phyloP scores from a whole-genome alignment of 2,797 vertebrate genomes.

The Huso huso region DNA sequence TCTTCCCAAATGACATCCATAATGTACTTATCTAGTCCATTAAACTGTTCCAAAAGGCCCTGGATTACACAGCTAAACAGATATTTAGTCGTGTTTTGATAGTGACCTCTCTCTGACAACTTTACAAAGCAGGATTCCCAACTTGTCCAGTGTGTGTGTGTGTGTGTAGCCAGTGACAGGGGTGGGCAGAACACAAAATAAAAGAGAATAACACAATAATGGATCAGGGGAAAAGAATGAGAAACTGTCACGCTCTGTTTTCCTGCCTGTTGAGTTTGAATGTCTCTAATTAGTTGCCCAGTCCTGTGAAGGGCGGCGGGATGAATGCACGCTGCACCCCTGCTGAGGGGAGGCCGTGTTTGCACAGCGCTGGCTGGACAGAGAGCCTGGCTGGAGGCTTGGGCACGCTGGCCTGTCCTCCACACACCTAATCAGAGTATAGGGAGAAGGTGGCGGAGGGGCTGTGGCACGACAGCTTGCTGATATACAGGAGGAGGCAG shows the following conservation, averaged over 20 bases:
- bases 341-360: conserved; percentile 1
- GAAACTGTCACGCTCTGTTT: conserved; percentile 68
- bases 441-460: conserved; percentile 32
- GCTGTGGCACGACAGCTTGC: conserved; percentile 29
- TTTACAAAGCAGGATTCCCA: conserved; percentile 39
- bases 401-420: background rate
- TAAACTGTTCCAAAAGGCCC: conserved; percentile 45
- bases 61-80: conserved; percentile 49
- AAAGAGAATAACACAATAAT: conserved; percentile 19
- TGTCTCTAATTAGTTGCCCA: conserved; percentile 67
- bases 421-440: conserved; percentile 33
- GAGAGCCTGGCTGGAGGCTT: background rate
- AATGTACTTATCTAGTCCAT: conserved; percentile 33
- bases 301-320: conserved; percentile 23
- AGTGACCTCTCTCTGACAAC: conserved; percentile 33
- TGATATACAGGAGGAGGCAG: conserved; percentile 42
- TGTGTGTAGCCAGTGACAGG: conserved; percentile 46
- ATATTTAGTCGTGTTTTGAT: conserved; percentile 49
- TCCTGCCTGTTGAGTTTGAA: conserved; percentile 76
- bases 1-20: conserved; percentile 26
- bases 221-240: conserved; percentile 49
- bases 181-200: conserved; percentile 19
- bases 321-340: conserved; percentile 6
- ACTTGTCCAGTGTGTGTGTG: conserved; percentile 18
- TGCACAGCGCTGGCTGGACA: background rate